Conservation (phyloP, 2,888 invertebrate species). For the Lissocephala sabroskyi region DNA sequence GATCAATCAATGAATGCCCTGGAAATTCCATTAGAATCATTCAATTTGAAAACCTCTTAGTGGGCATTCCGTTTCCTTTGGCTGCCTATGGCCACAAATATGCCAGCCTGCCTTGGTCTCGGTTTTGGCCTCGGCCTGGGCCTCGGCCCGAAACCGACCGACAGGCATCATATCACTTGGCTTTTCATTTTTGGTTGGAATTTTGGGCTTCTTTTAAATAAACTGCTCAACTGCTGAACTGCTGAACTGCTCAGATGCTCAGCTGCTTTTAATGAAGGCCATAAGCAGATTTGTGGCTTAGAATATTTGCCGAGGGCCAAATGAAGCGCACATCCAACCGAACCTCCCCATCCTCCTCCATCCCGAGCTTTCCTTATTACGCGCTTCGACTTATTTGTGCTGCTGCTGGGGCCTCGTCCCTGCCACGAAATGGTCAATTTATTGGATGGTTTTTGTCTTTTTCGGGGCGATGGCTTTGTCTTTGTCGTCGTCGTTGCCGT, state of each 20-base stretch:
- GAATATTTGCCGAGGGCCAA: constrained; percentile 55
- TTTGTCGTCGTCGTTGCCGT: neutral
- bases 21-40: too few relatives aligned
- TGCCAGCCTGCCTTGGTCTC: neutral
- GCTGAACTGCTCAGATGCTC: constrained; percentile 46
- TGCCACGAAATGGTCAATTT: constrained; percentile 57
- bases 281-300: constrained; percentile 67
- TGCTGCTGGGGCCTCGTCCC: too few relatives aligned
- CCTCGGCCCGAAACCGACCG: too few relatives aligned
- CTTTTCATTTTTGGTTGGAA: constrained; percentile 12
- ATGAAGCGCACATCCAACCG: too few relatives aligned
- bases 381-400: constrained; percentile 1
- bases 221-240: too few relatives aligned
- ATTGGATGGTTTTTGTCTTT: constrained; percentile 22
- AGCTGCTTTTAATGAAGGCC: constrained; percentile 59
- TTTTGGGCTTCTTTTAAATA: constrained; percentile 44
- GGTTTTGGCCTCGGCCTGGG: neutral
- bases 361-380: neutral
- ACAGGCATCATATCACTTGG: constrained; percentile 18
- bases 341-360: too few relatives aligned
- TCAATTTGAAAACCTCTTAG: too few relatives aligned
- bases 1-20: too few relatives aligned
- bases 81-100: too few relatives aligned
- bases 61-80: too few relatives aligned
- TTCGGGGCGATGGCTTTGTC: neutral